Conservation (phyloP, 2,888 invertebrate genomes). For the Spodoptera exigua region DNA sequence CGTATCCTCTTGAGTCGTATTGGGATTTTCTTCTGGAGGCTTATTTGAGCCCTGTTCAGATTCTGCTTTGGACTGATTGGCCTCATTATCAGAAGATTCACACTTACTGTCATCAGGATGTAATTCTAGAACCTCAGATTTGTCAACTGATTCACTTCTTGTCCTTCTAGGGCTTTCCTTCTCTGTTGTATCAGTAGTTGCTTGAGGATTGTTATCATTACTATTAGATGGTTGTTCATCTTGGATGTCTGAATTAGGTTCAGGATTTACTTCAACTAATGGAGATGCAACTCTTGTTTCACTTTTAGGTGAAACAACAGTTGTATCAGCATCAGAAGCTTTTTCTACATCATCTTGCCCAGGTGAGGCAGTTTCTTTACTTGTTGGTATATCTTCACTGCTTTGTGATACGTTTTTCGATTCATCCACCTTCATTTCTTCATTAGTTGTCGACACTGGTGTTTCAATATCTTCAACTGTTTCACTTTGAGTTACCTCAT, state of each 20-base stretch:
- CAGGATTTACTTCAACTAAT: constrained; percentile 45
- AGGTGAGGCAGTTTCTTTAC: constrained; percentile 41
- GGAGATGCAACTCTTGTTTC: constrained; percentile 69
- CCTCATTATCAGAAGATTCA: constrained; percentile 73
- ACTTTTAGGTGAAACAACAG: constrained; percentile 75
- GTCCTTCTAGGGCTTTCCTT: constrained; percentile 56
- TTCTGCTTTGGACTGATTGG: constrained; percentile 65
- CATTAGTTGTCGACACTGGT: constrained; percentile 75
- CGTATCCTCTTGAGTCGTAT: constrained; percentile 53
- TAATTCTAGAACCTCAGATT: constrained; percentile 79
- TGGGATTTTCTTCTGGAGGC: constrained; percentile 41
- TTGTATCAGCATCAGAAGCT: constrained; percentile 72
- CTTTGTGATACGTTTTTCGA: constrained; percentile 48
- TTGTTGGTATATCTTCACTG: constrained; percentile 51
- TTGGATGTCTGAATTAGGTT: constrained; percentile 35
- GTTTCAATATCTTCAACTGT: constrained; percentile 51
- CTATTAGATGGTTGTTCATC: constrained; percentile 49
- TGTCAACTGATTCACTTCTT: constrained; percentile 73
- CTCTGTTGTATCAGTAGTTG: constrained; percentile 56
- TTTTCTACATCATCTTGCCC: constrained; percentile 53
- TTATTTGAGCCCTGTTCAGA: constrained; percentile 47
- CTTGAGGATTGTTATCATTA: constrained; percentile 40
- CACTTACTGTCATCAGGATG: constrained; percentile 79
- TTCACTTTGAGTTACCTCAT: constrained; percentile 69
- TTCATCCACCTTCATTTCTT: constrained; percentile 65